Evolutionary conservation across 2,113 vertebrate genomes (phyloP).

Genomic region (Elachura formosa): DNA sequence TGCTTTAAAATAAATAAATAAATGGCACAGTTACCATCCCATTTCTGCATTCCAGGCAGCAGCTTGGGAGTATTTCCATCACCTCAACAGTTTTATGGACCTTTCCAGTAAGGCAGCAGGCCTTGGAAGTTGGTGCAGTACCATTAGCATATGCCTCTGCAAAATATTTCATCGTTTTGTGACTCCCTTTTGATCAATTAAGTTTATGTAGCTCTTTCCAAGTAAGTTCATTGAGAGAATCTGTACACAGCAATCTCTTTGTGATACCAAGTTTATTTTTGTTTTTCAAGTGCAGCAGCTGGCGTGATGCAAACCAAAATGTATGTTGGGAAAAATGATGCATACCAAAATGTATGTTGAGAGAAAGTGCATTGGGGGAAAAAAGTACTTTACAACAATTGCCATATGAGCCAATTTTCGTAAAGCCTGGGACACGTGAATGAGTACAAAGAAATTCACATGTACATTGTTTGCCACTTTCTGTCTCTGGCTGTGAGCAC

Average conservation of each 20-base stretch:
- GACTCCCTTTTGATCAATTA: slow-evolving; percentile 64
- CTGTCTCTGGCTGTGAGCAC: neutral
- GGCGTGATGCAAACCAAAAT: neutral
- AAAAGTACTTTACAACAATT: neutral
- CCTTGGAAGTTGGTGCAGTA: slow-evolving; percentile 25
- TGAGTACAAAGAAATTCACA: neutral
- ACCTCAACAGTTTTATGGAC: slow-evolving; percentile 46
- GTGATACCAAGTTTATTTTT: slow-evolving; percentile 30
- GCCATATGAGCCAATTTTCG: neutral
- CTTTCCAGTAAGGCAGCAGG: slow-evolving; percentile 21
- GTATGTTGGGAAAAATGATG: neutral
- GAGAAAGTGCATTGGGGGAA: neutral
- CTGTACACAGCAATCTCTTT: slow-evolving; percentile 13
- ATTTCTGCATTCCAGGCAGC: neutral
- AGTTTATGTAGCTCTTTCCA: slow-evolving; percentile 11
- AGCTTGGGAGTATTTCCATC: neutral
- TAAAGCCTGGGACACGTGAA: neutral
- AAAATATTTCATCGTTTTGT: slow-evolving; percentile 43
- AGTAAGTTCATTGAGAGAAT: neutral
- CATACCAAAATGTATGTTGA: neutral
- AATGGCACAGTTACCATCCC: neutral
- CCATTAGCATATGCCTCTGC: slow-evolving; percentile 51
- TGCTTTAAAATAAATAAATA: neutral
- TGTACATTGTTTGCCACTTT: neutral
- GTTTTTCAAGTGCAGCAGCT: slow-evolving; percentile 28